Conservation (phyloP, 2,797 vertebrate species). For the Lerista edwardsae region DNA sequence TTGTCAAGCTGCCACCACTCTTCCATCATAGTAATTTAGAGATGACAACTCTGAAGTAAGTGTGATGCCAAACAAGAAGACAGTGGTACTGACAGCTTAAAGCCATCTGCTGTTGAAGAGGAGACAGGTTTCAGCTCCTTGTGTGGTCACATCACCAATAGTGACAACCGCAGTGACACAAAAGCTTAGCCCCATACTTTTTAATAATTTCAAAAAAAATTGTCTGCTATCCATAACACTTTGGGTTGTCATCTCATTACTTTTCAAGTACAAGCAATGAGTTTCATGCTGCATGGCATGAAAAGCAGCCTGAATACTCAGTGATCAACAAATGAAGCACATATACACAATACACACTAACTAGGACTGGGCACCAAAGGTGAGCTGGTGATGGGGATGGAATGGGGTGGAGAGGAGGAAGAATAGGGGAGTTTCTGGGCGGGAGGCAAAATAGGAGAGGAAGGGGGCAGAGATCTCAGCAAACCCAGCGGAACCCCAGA, state of each 20-base stretch:
- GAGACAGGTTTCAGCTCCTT: constrained; percentile 13
- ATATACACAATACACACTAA: neutral
- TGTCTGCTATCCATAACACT: neutral
- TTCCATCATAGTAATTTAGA: constrained; percentile 34
- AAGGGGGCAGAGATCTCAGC: too few relatives aligned
- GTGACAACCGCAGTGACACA: neutral
- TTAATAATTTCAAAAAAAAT: constrained; percentile 7
- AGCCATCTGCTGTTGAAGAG: constrained; percentile 37
- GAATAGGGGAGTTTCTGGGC: too few relatives aligned
- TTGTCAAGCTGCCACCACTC: constrained; percentile 43
- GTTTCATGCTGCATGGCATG: neutral
- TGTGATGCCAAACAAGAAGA: constrained; percentile 2
- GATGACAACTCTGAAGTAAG: constrained; percentile 16
- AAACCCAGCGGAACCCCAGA: too few relatives aligned
- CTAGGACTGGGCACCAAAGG: too few relatives aligned
- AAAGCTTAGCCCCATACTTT: neutral
- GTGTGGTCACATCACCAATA: neutral
- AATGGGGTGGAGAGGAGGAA: too few relatives aligned
- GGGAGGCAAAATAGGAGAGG: too few relatives aligned
- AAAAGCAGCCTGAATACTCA: constrained; percentile 26
- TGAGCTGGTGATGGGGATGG: too few relatives aligned
- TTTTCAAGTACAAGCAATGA: neutral
- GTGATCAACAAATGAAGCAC: neutral
- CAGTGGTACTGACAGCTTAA: constrained; percentile 33
- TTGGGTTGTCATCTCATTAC: neutral